Percentiles rank a stretch among this genome's conserved stretches.
These are phyloP conservation scores for Microtus californicus DNA, from an alignment of 2,797 vertebrate genomes.

Conservation along the genomic window DNA sequence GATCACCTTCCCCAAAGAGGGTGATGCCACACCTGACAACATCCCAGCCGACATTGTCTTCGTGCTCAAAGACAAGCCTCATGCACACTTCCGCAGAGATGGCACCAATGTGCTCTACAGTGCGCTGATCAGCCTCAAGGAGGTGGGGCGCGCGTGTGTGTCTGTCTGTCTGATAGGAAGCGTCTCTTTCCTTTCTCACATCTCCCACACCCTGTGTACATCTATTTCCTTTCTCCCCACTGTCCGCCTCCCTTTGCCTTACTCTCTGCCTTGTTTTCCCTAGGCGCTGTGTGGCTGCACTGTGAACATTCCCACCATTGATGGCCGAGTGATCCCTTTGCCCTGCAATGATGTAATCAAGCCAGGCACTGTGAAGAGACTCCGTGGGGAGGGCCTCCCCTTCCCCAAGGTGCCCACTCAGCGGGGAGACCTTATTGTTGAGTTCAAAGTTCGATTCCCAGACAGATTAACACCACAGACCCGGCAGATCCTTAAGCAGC, in stretches of 20 bases:
- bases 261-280: constrained; percentile 52
- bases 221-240: constrained; percentile 1
- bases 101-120: constrained; percentile 96
- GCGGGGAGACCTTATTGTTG: constrained; percentile 97
- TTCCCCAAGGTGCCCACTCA: constrained; percentile 96
- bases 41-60: constrained; percentile 99
- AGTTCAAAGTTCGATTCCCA: constrained; percentile 97
- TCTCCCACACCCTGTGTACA: neutral
- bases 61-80: constrained; percentile 97
- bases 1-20: constrained; percentile 99
- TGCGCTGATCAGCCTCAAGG: constrained; percentile 97
- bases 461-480: constrained; percentile 98
- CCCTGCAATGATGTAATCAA: constrained; percentile 98
- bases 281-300: constrained; percentile 98
- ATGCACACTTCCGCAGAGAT: constrained; percentile 95
- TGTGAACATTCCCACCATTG: constrained; percentile 98
- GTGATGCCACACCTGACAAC: constrained; percentile 97
- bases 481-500: constrained; percentile 98
- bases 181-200: neutral
- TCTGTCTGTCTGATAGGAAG: neutral
- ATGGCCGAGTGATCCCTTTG: constrained; percentile 95
- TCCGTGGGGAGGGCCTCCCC: constrained; percentile 96
- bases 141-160: constrained; percentile 88
- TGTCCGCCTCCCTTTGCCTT: constrained; percentile 10
- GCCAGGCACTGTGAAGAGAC: constrained; percentile 95